A percentile compares a stretch with the other conserved stretches of the same genome.
Conservation (phyloP, 2,797 vertebrate species). For the Eulemur albifrons region DNA sequence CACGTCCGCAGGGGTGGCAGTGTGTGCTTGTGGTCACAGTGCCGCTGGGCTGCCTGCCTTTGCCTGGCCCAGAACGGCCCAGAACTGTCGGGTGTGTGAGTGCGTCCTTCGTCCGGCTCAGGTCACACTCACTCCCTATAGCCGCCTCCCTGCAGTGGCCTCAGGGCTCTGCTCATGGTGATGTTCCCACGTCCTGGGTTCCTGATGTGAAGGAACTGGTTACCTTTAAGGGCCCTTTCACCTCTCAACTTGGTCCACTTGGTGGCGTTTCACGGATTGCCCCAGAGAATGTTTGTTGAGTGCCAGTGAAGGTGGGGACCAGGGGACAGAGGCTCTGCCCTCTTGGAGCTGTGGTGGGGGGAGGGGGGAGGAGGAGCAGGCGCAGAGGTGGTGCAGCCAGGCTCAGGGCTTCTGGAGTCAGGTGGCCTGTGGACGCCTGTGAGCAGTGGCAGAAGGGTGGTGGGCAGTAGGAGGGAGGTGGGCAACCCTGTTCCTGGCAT, state of each 20-base stretch:
- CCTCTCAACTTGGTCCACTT: accelerated
- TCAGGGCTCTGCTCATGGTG: background rate
- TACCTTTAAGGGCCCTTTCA: background rate
- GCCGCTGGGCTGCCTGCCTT: background rate
- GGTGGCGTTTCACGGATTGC: background rate
- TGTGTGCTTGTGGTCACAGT: accelerated
- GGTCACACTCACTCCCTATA: background rate
- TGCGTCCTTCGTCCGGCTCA: too few species aligned
- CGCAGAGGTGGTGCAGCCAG: background rate
- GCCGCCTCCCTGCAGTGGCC: background rate
- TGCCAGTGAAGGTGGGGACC: background rate
- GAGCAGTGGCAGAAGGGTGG: background rate
- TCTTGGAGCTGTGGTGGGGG: background rate
- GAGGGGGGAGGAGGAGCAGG: background rate
- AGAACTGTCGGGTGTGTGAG: background rate
- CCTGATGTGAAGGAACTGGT: background rate
- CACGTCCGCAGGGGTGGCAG: background rate
- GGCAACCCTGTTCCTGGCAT: background rate
- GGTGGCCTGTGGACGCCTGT: background rate
- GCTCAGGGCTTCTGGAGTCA: background rate
- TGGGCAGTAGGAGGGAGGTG: too few species aligned
- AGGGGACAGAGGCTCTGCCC: background rate
- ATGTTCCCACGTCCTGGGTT: background rate
- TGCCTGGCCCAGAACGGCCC: background rate
- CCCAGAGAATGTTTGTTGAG: background rate